phyloP scores from a whole-genome alignment of 2,113 vertebrate species.

The Polyodon spathula region DNA sequence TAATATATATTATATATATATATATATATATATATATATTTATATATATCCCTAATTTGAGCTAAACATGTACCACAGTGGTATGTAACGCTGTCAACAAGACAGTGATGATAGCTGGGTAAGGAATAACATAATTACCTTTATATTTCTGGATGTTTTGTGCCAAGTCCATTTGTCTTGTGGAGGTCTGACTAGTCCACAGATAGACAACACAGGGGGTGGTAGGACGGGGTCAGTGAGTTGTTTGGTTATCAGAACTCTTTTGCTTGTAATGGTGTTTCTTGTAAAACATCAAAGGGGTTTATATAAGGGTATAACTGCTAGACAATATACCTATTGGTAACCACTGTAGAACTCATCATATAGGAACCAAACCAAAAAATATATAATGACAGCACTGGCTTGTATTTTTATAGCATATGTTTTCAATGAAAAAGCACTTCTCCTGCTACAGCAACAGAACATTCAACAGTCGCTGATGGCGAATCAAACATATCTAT shows the following conservation, averaged over 20 bases:
- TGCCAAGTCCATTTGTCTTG: no score
- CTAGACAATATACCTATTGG: constrained; percentile 11
- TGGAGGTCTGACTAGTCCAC: no score
- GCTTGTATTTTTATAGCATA: constrained; percentile 22
- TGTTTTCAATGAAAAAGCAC: constrained; percentile 38
- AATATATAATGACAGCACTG: constrained; percentile 27
- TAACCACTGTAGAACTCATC: constrained; percentile 33
- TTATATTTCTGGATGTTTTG: no score
- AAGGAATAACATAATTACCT: no score
- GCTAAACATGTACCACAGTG: no score
- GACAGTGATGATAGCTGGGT: no score
- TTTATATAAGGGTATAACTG: constrained; percentile 1
- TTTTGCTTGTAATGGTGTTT: constrained; percentile 3
- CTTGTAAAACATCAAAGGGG: neutral
- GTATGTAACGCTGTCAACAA: no score
- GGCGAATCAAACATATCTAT: constrained; percentile 24
- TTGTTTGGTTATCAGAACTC: neutral
- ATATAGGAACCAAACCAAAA: constrained; percentile 27
- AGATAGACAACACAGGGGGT: no score
- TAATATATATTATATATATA: no score
- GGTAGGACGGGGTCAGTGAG: no score
- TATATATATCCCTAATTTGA: no score
- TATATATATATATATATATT: no score
- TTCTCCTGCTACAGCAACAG: constrained; percentile 30
- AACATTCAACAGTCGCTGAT: constrained; percentile 3